A percentile compares a stretch with the other conserved stretches of the same genome.
These are phyloP conservation scores for Epizoanthus stellaris DNA, from an alignment of 92 coral and sea anemone species.

Conservation along the genomic window DNA sequence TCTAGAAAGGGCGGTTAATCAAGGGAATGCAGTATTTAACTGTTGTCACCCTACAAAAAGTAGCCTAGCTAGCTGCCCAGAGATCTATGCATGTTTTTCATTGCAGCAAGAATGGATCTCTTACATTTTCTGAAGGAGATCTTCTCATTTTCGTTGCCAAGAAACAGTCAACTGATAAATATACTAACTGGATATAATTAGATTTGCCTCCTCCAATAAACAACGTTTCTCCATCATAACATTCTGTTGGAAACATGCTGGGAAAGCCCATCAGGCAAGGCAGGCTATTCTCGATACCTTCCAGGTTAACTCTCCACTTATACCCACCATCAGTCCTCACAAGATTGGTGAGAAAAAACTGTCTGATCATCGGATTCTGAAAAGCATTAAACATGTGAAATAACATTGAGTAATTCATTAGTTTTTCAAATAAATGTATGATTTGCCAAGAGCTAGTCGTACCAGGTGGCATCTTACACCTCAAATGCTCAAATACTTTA, in stretches of 20 bases:
- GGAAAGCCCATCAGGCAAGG: conserved; percentile 72
- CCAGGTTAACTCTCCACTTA: conserved; percentile 85
- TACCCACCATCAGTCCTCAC: conserved; percentile 62
- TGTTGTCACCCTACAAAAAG: no score
- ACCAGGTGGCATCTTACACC: no score
- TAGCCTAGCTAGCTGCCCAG: no score
- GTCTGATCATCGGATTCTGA: conserved; percentile 75
- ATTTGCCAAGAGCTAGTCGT: no score
- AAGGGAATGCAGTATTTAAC: no score
- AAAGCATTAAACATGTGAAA: background rate
- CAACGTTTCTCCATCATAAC: conserved; percentile 69
- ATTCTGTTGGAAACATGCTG: conserved; percentile 62
- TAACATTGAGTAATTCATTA: no score
- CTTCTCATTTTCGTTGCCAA: background rate
- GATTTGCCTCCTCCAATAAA: conserved; percentile 95
- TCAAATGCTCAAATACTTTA: no score
- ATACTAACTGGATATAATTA: conserved; percentile 80
- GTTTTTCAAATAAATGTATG: no score
- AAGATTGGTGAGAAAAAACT: conserved; percentile 89
- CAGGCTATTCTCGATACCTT: conserved; percentile 78
- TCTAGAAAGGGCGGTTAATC: no score
- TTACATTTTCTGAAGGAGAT: background rate
- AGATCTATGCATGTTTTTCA: no score
- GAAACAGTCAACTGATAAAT: background rate
- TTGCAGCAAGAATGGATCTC: no score